Conservation (phyloP, 2,888 invertebrate genomes). For the Phymatocera aterrima region DNA sequence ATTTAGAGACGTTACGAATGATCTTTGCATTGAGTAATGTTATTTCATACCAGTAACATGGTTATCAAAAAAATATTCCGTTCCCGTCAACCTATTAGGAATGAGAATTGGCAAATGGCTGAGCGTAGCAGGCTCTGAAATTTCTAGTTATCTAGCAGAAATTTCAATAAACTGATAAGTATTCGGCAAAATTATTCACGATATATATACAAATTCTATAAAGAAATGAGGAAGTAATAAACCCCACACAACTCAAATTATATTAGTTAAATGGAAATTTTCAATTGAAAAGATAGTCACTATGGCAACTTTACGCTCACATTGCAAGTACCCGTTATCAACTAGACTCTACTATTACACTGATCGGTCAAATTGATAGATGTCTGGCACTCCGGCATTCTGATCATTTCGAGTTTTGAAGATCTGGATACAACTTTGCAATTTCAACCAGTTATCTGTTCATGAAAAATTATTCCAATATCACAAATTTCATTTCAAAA, state of each 20-base stretch:
- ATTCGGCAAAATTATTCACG: neutral
- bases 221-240: neutral
- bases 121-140: constrained; percentile 8
- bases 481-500: neutral
- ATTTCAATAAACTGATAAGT: neutral
- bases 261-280: neutral
- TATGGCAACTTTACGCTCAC: constrained; percentile 22
- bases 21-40: neutral
- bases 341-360: neutral
- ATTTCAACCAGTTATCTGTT: neutral
- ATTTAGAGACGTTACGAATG: constrained; percentile 26
- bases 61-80: neutral
- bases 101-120: constrained; percentile 11
- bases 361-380: neutral
- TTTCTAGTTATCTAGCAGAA: neutral
- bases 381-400: neutral
- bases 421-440: neutral
- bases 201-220: constrained; percentile 25
- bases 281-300: neutral
- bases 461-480: neutral
- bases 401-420: neutral
- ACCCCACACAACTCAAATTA: constrained; percentile 6
- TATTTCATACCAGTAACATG: neutral
- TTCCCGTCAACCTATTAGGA: neutral
- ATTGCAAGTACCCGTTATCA: constrained; percentile 9